Evolutionary conservation across 2,888 invertebrate genomes (phyloP).

Genomic region (Ochropacha duplaris): DNA sequence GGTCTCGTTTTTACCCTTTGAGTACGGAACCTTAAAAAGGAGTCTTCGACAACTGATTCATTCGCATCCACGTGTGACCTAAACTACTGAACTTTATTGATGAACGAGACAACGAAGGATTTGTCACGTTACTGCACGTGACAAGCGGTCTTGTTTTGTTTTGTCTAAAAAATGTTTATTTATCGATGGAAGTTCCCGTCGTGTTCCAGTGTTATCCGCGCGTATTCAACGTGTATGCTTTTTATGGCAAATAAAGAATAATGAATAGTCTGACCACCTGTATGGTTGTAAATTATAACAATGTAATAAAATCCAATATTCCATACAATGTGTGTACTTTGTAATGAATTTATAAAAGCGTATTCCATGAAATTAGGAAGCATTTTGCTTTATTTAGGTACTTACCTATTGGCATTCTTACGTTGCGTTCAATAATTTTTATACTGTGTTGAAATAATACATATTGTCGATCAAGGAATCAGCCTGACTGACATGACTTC

Average conservation of each 20-base stretch:
- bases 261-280: background rate
- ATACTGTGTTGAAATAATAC: background rate
- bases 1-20: too few relatives aligned
- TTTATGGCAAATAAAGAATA: slow-evolving; percentile 2
- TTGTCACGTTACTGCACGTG: slow-evolving; percentile 4
- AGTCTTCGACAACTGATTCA: background rate
- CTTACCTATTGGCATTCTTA: background rate
- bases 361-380: background rate
- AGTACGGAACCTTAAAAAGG: too few relatives aligned
- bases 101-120: background rate
- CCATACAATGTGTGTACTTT: background rate
- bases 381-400: background rate
- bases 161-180: background rate
- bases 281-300: background rate
- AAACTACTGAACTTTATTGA: background rate
- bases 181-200: background rate
- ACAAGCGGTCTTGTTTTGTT: background rate
- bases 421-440: background rate
- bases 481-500: background rate
- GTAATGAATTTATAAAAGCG: background rate
- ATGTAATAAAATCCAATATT: background rate
- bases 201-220: background rate
- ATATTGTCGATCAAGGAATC: background rate
- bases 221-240: background rate
- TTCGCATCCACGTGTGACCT: background rate